phyloP scores from a whole-genome alignment of 1,140 invertebrate genomes.

The Trypoxylus dichotomus region DNA sequence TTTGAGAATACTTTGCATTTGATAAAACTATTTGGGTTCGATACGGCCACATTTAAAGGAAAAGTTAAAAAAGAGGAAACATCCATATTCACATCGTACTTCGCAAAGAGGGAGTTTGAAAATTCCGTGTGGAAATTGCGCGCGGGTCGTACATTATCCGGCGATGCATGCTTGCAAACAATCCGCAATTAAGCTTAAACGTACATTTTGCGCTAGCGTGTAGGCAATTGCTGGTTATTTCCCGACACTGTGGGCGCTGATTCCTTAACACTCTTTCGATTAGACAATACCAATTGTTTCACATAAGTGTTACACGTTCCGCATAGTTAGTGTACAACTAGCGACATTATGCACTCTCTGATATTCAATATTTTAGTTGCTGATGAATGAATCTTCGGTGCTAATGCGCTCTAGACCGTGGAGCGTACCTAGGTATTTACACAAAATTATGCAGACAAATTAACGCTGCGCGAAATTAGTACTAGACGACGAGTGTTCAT shows the following conservation, averaged over 20 bases:
- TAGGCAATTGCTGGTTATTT: conserved; percentile 1
- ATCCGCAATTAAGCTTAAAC: conserved; percentile 19
- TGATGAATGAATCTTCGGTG: neutral
- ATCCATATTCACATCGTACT: too few relatives aligned
- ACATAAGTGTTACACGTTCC: neutral
- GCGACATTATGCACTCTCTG: neutral
- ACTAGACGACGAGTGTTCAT: neutral
- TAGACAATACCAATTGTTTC: neutral
- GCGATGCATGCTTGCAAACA: conserved; percentile 16
- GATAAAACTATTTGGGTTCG: too few relatives aligned
- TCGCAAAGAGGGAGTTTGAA: neutral
- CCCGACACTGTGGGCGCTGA: neutral
- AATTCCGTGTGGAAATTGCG: neutral
- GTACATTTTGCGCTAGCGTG: conserved; percentile 12
- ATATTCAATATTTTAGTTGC: neutral
- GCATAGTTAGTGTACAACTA: too few relatives aligned
- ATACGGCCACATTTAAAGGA: too few relatives aligned
- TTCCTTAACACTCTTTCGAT: conserved; percentile 2
- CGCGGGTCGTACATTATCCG: neutral
- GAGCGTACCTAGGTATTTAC: neutral
- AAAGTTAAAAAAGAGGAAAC: too few relatives aligned
- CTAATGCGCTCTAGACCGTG: neutral
- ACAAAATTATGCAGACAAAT: neutral
- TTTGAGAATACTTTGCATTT: too few relatives aligned
- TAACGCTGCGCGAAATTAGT: neutral